A percentile compares a stretch with the other conserved stretches of the same genome.
phyloP scores from a whole-genome alignment of 2,797 vertebrate genomes.

The Sebastes hopkinsi region DNA sequence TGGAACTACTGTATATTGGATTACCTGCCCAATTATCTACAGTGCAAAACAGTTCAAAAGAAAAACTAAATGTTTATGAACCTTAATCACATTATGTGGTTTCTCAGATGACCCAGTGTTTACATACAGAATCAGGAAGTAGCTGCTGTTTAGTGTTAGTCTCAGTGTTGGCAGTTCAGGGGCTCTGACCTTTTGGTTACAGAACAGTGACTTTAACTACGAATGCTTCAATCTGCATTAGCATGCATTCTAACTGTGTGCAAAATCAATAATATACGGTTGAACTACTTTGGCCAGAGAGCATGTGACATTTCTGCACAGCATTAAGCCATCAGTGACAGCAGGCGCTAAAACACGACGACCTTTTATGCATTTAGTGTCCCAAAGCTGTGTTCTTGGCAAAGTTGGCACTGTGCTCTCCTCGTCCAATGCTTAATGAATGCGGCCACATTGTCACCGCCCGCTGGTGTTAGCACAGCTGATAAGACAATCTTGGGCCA shows the following conservation, averaged over 20 bases:
- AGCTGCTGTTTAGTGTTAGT: neutral
- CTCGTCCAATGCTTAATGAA: slow-evolving; percentile 32
- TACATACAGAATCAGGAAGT: slow-evolving; percentile 39
- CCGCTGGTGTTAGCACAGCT: slow-evolving; percentile 68
- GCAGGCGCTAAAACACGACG: neutral
- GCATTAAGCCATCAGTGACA: slow-evolving; percentile 8
- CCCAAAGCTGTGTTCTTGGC: slow-evolving; percentile 16
- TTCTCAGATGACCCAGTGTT: slow-evolving; percentile 6
- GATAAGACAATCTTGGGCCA: slow-evolving; percentile 69
- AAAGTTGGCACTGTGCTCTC: slow-evolving; percentile 24
- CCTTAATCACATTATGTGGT: neutral
- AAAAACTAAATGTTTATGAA: neutral
- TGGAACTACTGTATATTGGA: neutral
- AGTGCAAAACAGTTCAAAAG: neutral
- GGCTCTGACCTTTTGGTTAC: neutral
- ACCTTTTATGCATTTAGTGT: slow-evolving; percentile 17
- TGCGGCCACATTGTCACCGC: slow-evolving; percentile 43
- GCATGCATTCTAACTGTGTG: neutral
- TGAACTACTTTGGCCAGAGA: neutral
- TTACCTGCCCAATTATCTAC: neutral
- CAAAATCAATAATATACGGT: neutral
- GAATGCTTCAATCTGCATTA: neutral
- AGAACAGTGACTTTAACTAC: neutral
- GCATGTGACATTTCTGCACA: slow-evolving; percentile 1
- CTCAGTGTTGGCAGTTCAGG: neutral